Base-by-base conservation (phyloP, 2,888 invertebrate species). In the Scaptomyza tumidula region DNA sequence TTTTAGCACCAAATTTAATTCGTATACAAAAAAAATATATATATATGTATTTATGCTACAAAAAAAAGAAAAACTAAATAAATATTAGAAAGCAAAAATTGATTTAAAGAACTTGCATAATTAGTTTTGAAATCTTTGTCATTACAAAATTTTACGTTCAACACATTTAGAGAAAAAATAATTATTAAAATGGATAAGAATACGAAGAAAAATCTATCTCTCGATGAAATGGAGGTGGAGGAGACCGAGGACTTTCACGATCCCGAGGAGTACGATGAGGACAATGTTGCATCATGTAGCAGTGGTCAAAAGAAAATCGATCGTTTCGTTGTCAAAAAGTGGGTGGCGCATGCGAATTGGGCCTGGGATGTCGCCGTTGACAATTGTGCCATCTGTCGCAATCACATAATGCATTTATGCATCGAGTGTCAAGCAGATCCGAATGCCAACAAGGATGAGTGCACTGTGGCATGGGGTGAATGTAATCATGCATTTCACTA, bases 401-500 rank as follows among this genome's bases (percentile, higher is more conserved):
- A 99, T 93, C 99, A 99, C 93, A 99, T 99, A 81, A 99, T 99
- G 99, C 99, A 99, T 93, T 94, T 99, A 45, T 99, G 99, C 91
- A 99, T 99, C 91, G 99, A 99, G 93, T 99, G 99, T 91, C 99
- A 99, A 92, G 98, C 98, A 2, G 97, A 98, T 93, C 98, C 98
- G 92, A 98, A 98, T 48, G 98, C 98, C 24, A 98, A 98, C 7
- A 98, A 98, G 92, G 99, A 99, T 91, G 99, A 99, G 91, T 99
- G 99, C 92, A 99, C 98, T 71, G 99, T 99, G n/a, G 99, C 99
- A 55, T 99, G 99, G 99, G 99, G 99, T 79, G 98, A 98, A 67
- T 99, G 99, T 92, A 99, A 99, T 94, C 99, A 99, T 93, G 99
- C 99, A 75, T 99, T 99, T 93, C 99, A 99, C 93, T 99, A 99